Evolutionary conservation across 2,888 invertebrate species (phyloP).

Genomic region (Thecocarcelia acutangulata): DNA sequence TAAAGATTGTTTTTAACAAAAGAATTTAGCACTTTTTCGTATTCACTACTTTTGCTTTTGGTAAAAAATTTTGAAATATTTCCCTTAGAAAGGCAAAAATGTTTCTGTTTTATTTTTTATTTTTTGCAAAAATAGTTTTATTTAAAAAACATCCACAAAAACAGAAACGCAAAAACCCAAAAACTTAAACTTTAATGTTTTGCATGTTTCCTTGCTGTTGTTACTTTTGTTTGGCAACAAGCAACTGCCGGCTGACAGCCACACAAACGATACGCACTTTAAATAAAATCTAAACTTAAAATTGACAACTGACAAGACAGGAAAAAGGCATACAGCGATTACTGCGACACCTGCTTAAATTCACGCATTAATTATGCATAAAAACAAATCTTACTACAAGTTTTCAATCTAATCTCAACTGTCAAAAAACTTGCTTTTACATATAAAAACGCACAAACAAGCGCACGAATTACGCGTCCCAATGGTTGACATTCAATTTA

Average conservation of each 20-base stretch:
- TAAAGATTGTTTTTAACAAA: slow-evolving; percentile 22
- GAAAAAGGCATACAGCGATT: slow-evolving; percentile 29
- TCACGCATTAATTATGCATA: slow-evolving; percentile 80
- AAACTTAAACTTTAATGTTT: slow-evolving; percentile 78
- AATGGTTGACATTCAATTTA: neutral
- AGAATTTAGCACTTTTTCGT: slow-evolving; percentile 58
- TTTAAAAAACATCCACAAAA: slow-evolving; percentile 18
- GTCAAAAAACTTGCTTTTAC: slow-evolving; percentile 57
- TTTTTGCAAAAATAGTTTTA: slow-evolving; percentile 50
- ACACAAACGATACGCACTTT: slow-evolving; percentile 4
- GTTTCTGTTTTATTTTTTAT: slow-evolving; percentile 12
- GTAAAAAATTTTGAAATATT: slow-evolving; percentile 45
- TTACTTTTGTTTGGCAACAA: slow-evolving; percentile 46
- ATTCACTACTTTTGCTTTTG: slow-evolving; percentile 15
- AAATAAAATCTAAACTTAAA: slow-evolving; percentile 30
- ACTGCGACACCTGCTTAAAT: slow-evolving; percentile 76
- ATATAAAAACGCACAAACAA: slow-evolving; percentile 1
- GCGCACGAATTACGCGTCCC: slow-evolving; percentile 19
- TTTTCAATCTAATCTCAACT: slow-evolving; percentile 73
- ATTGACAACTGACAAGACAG: slow-evolving; percentile 43
- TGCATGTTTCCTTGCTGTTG: slow-evolving; percentile 67
- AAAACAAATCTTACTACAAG: slow-evolving; percentile 73
- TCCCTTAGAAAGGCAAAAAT: slow-evolving; percentile 33
- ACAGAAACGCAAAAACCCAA: slow-evolving; percentile 42
- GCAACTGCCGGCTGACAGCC: slow-evolving; percentile 72